phyloP scores from a whole-genome alignment of 1,140 invertebrate species.

The Alviniconcha marisindica region DNA sequence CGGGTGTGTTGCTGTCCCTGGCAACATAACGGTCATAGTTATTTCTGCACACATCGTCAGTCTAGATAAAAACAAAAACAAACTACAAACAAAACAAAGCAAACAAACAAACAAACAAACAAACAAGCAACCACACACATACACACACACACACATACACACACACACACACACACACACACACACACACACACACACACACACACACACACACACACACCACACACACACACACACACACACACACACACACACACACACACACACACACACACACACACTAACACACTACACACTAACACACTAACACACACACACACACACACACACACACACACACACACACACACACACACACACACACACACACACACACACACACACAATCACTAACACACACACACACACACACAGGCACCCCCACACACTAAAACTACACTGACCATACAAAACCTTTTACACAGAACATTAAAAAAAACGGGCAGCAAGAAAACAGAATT shows the following conservation, averaged over 20 bases:
- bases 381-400: neutral
- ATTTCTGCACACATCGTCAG: too few species aligned
- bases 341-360: slow-evolving; percentile 17
- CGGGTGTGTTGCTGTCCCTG: too few species aligned
- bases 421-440: too few species aligned
- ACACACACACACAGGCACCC: slow-evolving; percentile 6
- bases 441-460: too few species aligned
- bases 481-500: too few species aligned
- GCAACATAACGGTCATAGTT: too few species aligned
- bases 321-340: neutral
- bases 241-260: neutral
- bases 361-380: slow-evolving; percentile 24
- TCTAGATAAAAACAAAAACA: too few species aligned
- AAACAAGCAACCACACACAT: too few species aligned
- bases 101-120: too few species aligned
- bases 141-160: too few species aligned
- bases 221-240: neutral
- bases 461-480: too few species aligned
- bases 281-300: neutral
- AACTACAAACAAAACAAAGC: too few species aligned
- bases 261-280: neutral
- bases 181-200: neutral
- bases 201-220: slow-evolving; percentile 13
- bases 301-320: neutral
- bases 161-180: neutral